phyloP scores from a whole-genome alignment of 2,113 vertebrate species.

The Tylochromis polylepis region DNA sequence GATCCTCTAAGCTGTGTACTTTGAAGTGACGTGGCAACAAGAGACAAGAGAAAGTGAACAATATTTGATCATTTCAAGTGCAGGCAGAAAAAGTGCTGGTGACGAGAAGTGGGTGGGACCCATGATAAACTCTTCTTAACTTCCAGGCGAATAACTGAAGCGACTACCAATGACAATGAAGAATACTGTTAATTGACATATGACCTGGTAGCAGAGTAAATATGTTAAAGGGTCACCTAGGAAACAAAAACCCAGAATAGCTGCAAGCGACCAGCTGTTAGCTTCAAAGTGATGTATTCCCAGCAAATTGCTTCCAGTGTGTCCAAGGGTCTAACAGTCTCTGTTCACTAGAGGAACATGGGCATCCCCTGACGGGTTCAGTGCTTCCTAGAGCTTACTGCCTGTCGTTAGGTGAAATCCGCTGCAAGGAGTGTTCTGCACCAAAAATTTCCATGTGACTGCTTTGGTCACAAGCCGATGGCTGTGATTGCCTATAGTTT shows the following conservation, averaged over 20 bases:
- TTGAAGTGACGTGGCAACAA: neutral
- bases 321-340: neutral
- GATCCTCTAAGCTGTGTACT: neutral
- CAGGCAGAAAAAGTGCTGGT: neutral
- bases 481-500: fast-evolving
- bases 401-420: neutral
- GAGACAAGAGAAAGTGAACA: neutral
- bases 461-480: neutral
- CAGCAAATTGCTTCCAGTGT: neutral
- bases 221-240: neutral
- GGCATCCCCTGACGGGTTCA: neutral
- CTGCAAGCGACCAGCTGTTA: neutral
- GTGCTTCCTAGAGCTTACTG: neutral
- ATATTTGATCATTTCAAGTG: neutral
- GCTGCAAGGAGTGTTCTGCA: neutral
- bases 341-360: neutral
- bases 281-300: neutral
- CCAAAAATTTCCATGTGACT: neutral
- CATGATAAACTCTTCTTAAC: neutral
- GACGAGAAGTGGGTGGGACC: neutral
- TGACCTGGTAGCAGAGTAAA: too few species aligned
- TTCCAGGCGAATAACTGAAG: neutral
- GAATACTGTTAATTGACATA: neutral
- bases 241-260: neutral
- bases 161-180: neutral